Conservation (phyloP, 2,113 vertebrate species). For the Micronycteris hirsuta region DNA sequence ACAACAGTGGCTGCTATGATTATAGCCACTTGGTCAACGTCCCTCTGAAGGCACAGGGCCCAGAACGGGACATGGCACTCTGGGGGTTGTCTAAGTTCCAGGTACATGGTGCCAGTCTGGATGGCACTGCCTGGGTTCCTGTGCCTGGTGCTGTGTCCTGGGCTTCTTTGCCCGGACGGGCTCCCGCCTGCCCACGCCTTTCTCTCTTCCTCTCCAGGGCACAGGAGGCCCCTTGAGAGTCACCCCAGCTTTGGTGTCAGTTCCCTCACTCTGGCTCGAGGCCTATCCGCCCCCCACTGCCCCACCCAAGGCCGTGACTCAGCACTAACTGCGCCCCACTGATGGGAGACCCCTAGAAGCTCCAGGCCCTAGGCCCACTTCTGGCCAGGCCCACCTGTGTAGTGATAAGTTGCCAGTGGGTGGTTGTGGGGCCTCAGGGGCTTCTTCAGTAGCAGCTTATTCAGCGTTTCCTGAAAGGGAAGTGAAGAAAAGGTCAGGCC, state of each 20-base stretch:
- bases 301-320: background rate
- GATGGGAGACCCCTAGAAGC: background rate
- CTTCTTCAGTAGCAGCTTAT: slow-evolving; percentile 88
- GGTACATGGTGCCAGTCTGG: background rate
- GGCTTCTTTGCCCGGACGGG: background rate
- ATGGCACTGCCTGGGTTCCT: background rate
- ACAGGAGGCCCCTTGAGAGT: background rate
- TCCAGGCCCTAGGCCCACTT: background rate
- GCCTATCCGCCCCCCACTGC: background rate
- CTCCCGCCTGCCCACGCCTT: background rate
- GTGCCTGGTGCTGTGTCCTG: background rate
- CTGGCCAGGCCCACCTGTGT: slow-evolving; percentile 87
- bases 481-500: background rate
- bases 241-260: background rate
- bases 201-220: background rate
- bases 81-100: background rate
- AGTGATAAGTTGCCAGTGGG: slow-evolving; percentile 92
- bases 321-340: background rate
- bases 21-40: no score
- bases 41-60: background rate
- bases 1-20: background rate
- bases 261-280: background rate
- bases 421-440: slow-evolving; percentile 85
- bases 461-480: slow-evolving; percentile 86
- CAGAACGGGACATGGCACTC: background rate